Evolutionary conservation across 2,888 invertebrate species (phyloP).

Genomic region (Nymphalis c-album): DNA sequence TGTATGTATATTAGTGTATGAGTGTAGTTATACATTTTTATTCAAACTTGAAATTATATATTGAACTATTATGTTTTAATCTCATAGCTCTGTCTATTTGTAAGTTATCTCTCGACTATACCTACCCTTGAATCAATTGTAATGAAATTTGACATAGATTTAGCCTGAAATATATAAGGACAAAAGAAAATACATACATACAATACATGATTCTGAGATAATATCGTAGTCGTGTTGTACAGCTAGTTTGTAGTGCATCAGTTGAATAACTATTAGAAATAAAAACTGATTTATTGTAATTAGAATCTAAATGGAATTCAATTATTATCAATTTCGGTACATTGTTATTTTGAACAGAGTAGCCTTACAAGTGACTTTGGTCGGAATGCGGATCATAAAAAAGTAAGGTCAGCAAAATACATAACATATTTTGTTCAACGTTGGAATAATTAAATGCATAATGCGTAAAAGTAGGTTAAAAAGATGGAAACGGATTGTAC

Average conservation of each 20-base stretch:
- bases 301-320: background rate
- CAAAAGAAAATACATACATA: no score
- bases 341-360: slow-evolving; percentile 8
- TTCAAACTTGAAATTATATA: background rate
- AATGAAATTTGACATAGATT: no score
- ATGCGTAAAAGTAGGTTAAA: slow-evolving; percentile 1
- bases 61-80: background rate
- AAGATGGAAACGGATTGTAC: background rate
- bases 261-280: no score
- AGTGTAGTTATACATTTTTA: background rate
- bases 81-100: background rate
- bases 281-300: no score
- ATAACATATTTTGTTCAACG: background rate
- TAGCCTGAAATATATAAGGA: no score
- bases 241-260: no score
- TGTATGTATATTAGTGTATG: no score
- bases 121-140: no score
- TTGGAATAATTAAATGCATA: background rate
- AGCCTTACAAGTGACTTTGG: slow-evolving; percentile 38
- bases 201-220: no score
- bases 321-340: background rate
- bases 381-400: slow-evolving; percentile 50
- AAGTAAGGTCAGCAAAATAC: slow-evolving; percentile 40
- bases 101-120: no score
- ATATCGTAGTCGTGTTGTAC: no score